Conservation (phyloP, 2,888 invertebrate species). For the Cremastinae sp. region DNA sequence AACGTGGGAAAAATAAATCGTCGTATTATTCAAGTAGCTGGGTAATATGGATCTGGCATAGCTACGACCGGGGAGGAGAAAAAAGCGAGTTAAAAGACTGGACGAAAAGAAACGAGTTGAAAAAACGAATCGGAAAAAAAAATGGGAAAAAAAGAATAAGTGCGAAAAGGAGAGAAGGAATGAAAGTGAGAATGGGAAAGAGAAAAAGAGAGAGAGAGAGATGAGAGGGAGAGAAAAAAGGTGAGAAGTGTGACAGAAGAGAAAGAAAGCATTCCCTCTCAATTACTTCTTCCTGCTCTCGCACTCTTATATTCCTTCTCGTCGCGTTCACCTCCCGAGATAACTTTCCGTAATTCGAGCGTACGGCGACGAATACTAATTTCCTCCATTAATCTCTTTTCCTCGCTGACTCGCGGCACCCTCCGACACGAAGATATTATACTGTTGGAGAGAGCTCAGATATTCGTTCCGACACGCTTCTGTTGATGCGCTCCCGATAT, state of each 20-base stretch:
- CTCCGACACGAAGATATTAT: conserved; percentile 36
- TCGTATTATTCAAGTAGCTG: conserved; percentile 75
- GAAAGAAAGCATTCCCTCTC: conserved; percentile 29
- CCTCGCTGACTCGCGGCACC: conserved; percentile 59
- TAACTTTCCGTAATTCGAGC: conserved; percentile 77
- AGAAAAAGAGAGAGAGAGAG: conserved; percentile 64
- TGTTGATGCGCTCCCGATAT: conserved; percentile 36
- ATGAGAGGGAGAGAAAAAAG: conserved; percentile 36
- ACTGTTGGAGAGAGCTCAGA: conserved; percentile 6
- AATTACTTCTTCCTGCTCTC: conserved; percentile 23
- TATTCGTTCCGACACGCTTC: conserved; percentile 44
- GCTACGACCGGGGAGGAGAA: conserved; percentile 62
- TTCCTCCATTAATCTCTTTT: conserved; percentile 75
- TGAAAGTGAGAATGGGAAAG: conserved; percentile 56
- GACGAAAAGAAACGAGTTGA: not conserved
- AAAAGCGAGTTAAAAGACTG: conserved; percentile 42
- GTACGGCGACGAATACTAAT: conserved; percentile 79
- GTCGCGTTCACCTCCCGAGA: conserved; percentile 62
- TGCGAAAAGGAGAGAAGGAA: conserved; percentile 40
- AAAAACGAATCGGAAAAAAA: conserved; percentile 1
- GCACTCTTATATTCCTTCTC: conserved; percentile 36
- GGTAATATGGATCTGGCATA: conserved; percentile 73
- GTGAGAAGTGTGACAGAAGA: conserved; percentile 32
- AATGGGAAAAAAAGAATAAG: conserved; percentile 19
- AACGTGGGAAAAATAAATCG: conserved; percentile 76